phyloP scores from a whole-genome alignment of 1,140 invertebrate genomes.

The Copidosoma floridanum region DNA sequence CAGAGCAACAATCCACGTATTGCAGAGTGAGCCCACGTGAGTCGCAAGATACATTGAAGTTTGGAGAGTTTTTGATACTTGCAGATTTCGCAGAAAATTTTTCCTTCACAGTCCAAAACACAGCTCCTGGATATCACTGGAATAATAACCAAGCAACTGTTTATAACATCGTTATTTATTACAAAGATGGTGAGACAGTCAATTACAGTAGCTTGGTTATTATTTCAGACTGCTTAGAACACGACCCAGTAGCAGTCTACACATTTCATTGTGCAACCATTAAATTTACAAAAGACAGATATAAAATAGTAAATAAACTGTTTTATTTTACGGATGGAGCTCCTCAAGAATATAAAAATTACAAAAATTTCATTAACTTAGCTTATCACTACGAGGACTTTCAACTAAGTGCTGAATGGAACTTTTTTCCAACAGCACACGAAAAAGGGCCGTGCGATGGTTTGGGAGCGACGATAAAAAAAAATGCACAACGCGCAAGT shows the following conservation, averaged over 20 bases:
- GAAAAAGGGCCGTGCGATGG: slow-evolving; percentile 36
- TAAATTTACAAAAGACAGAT: slow-evolving; percentile 3
- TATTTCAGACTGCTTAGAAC: slow-evolving; percentile 4
- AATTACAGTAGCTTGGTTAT: slow-evolving; percentile 10
- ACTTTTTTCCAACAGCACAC: slow-evolving; percentile 40
- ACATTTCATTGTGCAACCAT: slow-evolving; percentile 16
- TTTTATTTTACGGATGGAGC: slow-evolving; percentile 23
- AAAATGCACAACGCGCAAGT: slow-evolving; percentile 11
- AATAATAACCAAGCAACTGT: slow-evolving; percentile 23
- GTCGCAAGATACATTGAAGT: background rate
- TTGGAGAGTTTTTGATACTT: background rate
- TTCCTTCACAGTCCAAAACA: background rate
- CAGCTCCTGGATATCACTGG: slow-evolving; percentile 7
- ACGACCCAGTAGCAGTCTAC: background rate
- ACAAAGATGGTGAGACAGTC: background rate
- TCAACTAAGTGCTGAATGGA: slow-evolving; percentile 35
- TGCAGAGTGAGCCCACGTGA: too few relatives aligned
- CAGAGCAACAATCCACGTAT: background rate
- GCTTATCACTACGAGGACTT: slow-evolving; percentile 25
- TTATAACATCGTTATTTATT: slow-evolving; percentile 12
- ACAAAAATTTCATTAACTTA: slow-evolving; percentile 31
- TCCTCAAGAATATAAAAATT: slow-evolving; percentile 29
- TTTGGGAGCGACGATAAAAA: slow-evolving; percentile 14
- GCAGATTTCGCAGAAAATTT: background rate
- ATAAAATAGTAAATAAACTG: slow-evolving; percentile 13